These are phyloP conservation scores for Sicus ferrugineus DNA, from an alignment of 2,888 invertebrate species.

Conservation along the genomic window DNA sequence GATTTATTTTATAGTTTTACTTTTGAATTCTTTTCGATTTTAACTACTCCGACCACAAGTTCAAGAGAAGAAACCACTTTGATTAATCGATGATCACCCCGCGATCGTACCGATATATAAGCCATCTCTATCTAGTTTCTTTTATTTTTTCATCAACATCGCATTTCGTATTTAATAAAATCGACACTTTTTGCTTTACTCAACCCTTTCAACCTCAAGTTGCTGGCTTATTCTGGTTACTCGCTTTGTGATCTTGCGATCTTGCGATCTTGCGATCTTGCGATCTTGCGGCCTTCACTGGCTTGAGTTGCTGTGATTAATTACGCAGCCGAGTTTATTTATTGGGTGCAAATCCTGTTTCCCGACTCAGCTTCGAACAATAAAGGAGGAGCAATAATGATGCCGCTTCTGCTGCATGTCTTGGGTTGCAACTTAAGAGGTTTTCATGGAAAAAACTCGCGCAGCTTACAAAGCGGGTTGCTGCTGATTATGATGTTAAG, in stretches of 20 bases:
- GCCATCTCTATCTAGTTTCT: not conserved
- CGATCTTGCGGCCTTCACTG: not conserved
- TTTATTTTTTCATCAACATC: not conserved
- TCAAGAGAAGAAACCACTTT: too few species aligned
- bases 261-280: not conserved
- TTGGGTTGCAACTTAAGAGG: too few species aligned
- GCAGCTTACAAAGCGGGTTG: not conserved
- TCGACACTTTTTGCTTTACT: too few species aligned
- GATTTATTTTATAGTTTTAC: not conserved
- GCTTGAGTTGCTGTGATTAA: constrained; percentile 14
- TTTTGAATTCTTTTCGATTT: too few species aligned
- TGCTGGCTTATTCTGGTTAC: too few species aligned
- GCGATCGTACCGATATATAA: too few species aligned
- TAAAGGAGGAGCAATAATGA: too few species aligned
- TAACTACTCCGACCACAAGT: too few species aligned
- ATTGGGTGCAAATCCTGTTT: constrained; percentile 4
- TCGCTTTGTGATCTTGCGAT: not conserved
- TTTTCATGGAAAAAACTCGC: not conserved
- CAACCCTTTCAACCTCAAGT: not conserved
- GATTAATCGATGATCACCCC: too few species aligned
- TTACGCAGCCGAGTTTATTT: constrained; percentile 8
- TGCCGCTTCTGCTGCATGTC: too few species aligned
- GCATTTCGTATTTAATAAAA: too few species aligned
- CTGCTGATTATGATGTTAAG: constrained; percentile 20
- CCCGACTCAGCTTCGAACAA: not conserved